A percentile compares a stretch with the other conserved stretches of the same genome.
These are phyloP conservation scores for Morbakka virulenta DNA, from an alignment of 30 jellyfish, hydroid and myxozoan species.

Conservation along the genomic window DNA sequence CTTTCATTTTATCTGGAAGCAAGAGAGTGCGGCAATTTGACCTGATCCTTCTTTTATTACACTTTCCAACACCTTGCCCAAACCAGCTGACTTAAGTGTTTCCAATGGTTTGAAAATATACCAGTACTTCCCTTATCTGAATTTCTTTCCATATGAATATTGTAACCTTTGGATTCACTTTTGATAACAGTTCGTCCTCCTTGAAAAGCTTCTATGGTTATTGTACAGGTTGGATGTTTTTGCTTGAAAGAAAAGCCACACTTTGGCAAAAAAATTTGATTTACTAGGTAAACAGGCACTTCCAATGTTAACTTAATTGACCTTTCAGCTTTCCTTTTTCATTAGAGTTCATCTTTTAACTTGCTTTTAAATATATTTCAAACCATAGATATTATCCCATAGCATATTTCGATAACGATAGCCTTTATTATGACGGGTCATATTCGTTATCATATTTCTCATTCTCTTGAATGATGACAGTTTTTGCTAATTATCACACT, in stretches of 20 bases:
- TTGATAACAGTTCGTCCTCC: background rate
- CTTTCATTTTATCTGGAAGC: slow-evolving; percentile 37
- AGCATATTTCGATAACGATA: too few species aligned
- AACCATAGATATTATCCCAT: too few species aligned
- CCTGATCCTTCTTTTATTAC: slow-evolving; percentile 49
- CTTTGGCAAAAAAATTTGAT: slow-evolving; percentile 41
- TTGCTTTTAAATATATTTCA: too few species aligned
- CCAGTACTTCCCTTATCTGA: slow-evolving; percentile 49
- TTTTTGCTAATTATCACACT: too few species aligned
- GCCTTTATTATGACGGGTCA: too few species aligned
- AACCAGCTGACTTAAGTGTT: slow-evolving; percentile 25
- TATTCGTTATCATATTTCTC: too few species aligned
- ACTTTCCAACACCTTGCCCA: slow-evolving; percentile 42
- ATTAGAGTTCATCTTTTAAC: too few species aligned
- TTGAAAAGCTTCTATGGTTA: slow-evolving; percentile 28
- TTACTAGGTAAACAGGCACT: too few species aligned
- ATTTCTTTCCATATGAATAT: slow-evolving; percentile 27
- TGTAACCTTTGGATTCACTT: slow-evolving; percentile 36
- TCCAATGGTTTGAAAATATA: slow-evolving; percentile 24
- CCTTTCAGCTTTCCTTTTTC: too few species aligned
- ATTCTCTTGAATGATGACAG: too few species aligned
- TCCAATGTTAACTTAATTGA: too few species aligned
- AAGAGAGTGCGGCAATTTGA: slow-evolving; percentile 42
- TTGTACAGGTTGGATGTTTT: slow-evolving; percentile 6
- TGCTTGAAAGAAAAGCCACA: slow-evolving; percentile 28